phyloP scores from a whole-genome alignment of 2,797 vertebrate species.

The Hipposideros larvatus region DNA sequence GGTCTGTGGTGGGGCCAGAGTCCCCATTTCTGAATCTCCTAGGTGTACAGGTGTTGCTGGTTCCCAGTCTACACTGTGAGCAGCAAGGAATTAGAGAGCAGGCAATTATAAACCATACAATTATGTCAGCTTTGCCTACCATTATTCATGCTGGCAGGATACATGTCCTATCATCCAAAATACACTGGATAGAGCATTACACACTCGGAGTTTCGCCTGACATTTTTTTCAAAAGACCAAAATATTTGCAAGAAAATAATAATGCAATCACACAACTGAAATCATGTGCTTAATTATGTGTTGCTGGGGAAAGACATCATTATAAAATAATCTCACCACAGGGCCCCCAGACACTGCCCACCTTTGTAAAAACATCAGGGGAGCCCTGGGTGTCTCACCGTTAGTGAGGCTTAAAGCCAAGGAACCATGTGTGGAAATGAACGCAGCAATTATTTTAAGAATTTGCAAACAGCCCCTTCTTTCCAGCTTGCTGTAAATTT shows the following conservation, averaged over 20 bases:
- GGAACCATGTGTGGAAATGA: background rate
- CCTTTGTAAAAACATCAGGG: background rate
- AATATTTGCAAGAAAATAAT: background rate
- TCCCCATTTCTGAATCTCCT: background rate
- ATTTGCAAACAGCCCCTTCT: background rate
- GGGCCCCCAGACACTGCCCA: background rate
- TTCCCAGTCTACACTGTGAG: background rate
- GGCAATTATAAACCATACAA: background rate
- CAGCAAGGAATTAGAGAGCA: background rate
- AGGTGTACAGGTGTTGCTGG: background rate
- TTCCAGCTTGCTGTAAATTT: background rate
- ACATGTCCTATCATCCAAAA: background rate
- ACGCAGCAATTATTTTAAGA: background rate
- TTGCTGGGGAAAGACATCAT: background rate
- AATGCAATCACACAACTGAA: constrained; percentile 4
- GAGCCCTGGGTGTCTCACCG: background rate
- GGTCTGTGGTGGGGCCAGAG: background rate
- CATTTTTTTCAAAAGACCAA: background rate
- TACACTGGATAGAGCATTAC: background rate
- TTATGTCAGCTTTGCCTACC: background rate
- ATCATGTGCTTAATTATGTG: background rate
- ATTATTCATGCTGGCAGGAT: background rate
- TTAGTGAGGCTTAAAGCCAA: background rate
- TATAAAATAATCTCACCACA: background rate
- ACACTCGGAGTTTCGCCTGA: background rate